Evolutionary conservation across 2,797 vertebrate genomes (phyloP), one percentile per base, ranked within the genome.

Genomic region (Lutjanus argentimaculatus): DNA sequence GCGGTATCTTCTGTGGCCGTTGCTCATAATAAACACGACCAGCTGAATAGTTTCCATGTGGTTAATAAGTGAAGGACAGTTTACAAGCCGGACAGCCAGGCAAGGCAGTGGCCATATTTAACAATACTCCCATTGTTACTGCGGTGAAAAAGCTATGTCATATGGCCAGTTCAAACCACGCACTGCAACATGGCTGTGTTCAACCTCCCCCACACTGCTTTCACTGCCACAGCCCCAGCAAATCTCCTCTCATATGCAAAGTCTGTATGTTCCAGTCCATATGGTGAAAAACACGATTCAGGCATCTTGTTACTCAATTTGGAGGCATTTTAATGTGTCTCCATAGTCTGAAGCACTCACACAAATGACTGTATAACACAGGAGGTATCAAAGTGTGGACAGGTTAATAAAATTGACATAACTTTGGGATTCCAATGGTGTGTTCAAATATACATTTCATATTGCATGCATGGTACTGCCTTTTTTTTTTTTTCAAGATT

Each of bases 121-220:
- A 91, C 87, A 91, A 90, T 66, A 51, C 67, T 22, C 71, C 87
- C 75, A 81, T 92, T 93, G 92, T 93, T 77, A 61, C 73, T 71
- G 77, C 67, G 30, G 73, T 63, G 76, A 92, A 86, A 89, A 65
- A 83, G 77, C 89, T 77, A 51, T 67, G 87, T 93, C 91, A 94
- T 89, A 82, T 86, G 90, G 76, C 74, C 21, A 19, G 61, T 65
- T 59, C 40, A 46, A 59, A 90, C 65, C 87, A 30, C 75, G 62
- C 79, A 82, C 71, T 67, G 78, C 85, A 86, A 84, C 86, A 89
- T 65, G 76, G 68, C 87, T 57, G 76, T 51, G 59, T 16, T 21
- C 70, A 40, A 65, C 84, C 85, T 80, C 77, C 87, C 85, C 85
- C 88, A 76, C 80, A 21, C 58, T 40, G 62, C 53, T 59, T 13